Evolutionary conservation across 2,113 vertebrate species (phyloP).

Genomic region (Brachypteracias leptosomus): DNA sequence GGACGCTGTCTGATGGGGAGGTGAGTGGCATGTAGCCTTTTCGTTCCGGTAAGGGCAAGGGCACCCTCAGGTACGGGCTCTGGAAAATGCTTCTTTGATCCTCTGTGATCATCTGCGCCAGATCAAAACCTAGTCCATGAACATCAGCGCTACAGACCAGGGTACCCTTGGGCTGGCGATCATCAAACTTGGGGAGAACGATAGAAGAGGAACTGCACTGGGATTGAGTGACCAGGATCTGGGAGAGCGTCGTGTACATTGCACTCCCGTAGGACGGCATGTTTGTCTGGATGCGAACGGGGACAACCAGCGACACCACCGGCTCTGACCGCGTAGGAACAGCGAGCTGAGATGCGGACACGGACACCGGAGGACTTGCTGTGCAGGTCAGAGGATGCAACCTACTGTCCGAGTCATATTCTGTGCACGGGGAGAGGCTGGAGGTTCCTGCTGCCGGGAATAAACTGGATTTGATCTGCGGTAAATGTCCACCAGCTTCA

Average conservation of each 20-base stretch:
- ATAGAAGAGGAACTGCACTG: slow-evolving; percentile 81
- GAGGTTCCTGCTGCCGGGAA: slow-evolving; percentile 60
- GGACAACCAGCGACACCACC: slow-evolving; percentile 90
- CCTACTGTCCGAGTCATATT: slow-evolving; percentile 55
- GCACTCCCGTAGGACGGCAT: slow-evolving; percentile 90
- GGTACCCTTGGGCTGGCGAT: slow-evolving; percentile 65
- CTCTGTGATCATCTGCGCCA: slow-evolving; percentile 70
- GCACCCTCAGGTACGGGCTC: slow-evolving; percentile 86
- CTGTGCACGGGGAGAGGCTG: slow-evolving; percentile 63
- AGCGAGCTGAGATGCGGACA: slow-evolving; percentile 68
- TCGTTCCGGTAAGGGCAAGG: slow-evolving; percentile 76
- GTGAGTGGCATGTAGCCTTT: slow-evolving; percentile 79
- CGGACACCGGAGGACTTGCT: slow-evolving; percentile 57
- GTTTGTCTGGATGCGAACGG: slow-evolving; percentile 92
- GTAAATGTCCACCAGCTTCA: slow-evolving; percentile 69
- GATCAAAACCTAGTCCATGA: slow-evolving; percentile 55
- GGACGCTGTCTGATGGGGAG: slow-evolving; percentile 73
- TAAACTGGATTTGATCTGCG: slow-evolving; percentile 70
- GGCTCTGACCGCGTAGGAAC: slow-evolving; percentile 82
- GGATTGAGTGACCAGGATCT: slow-evolving; percentile 86
- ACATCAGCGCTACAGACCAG: slow-evolving; percentile 60
- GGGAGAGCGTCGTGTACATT: slow-evolving; percentile 96
- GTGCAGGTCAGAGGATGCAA: slow-evolving; percentile 59
- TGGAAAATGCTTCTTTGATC: slow-evolving; percentile 75
- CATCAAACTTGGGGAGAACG: slow-evolving; percentile 81